Conservation (phyloP, 2,888 invertebrate genomes). For the Dexiosoma caninum region DNA sequence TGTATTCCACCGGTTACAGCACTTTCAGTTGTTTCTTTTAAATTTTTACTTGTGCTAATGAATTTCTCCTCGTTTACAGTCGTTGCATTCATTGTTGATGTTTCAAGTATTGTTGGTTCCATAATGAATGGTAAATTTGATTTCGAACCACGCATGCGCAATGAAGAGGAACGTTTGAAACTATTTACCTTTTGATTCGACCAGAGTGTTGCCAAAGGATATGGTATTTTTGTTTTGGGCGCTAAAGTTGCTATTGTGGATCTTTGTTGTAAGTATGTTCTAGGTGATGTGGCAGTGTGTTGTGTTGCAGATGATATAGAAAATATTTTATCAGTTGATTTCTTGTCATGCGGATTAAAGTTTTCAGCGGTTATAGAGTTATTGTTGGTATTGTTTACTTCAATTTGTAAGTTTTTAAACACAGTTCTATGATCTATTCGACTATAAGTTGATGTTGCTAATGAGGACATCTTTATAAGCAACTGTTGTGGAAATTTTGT, state of each 20-base stretch:
- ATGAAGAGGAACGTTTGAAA: constrained; percentile 75
- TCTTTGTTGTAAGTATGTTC: constrained; percentile 11
- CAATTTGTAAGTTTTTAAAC: constrained; percentile 37
- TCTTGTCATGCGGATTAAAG: constrained; percentile 60
- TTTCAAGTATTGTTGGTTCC: constrained; percentile 64
- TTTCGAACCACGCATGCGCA: constrained; percentile 83
- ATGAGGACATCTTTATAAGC: constrained; percentile 47
- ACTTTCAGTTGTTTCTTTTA: constrained; percentile 41
- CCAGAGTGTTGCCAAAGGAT: constrained; percentile 65
- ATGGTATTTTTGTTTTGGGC: constrained; percentile 69
- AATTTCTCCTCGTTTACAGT: constrained; percentile 43
- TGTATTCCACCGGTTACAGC: constrained; percentile 45
- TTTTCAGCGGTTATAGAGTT: background rate
- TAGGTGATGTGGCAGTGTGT: constrained; percentile 37
- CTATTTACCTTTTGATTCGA: constrained; percentile 52
- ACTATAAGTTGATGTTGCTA: constrained; percentile 42
- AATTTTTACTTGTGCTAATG: constrained; percentile 28
- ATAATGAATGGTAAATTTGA: constrained; percentile 73
- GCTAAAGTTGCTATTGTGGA: constrained; percentile 42
- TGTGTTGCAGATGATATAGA: background rate
- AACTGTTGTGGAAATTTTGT: background rate
- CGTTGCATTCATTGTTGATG: constrained; percentile 37
- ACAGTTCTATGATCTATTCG: constrained; percentile 58
- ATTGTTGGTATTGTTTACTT: constrained; percentile 24
- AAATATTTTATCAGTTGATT: constrained; percentile 9